phyloP scores from a whole-genome alignment of 1,140 invertebrate species.

The Sitophilus oryzae region DNA sequence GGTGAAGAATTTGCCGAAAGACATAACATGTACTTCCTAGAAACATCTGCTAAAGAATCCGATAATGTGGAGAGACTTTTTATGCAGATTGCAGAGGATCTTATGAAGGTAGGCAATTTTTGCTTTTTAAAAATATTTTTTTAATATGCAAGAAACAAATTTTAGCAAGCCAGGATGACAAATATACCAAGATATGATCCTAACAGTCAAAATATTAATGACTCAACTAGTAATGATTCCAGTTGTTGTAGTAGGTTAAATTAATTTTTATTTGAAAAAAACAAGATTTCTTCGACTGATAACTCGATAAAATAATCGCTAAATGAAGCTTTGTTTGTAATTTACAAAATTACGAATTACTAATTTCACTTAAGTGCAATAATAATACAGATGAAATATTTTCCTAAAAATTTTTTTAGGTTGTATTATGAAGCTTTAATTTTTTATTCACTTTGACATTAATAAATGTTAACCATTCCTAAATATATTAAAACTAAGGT shows the following conservation, averaged over 20 bases:
- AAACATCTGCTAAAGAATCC: conserved; percentile 97
- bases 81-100: conserved; percentile 89
- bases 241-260: conserved; percentile 54
- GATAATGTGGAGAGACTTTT: conserved; percentile 96
- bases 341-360: no score
- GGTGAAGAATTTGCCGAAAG: conserved; percentile 94
- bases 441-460: no score
- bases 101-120: conserved; percentile 66
- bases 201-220: conserved; percentile 63
- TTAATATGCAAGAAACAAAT: background rate
- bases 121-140: background rate
- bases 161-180: conserved; percentile 65
- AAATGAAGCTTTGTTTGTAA: no score
- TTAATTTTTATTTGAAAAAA: conserved; percentile 10
- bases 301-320: background rate
- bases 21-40: conserved; percentile 96
- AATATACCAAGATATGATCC: conserved; percentile 69
- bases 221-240: conserved; percentile 59
- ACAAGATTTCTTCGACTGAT: background rate
- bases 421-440: no score
- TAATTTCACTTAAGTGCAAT: no score
- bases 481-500: no score
- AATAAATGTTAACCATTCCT: no score
- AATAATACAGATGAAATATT: no score
- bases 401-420: no score